Evolutionary conservation across 2,888 invertebrate species (phyloP), one percentile per base, ranked within the genome.

Genomic region (Stenchaetothrips biformis): DNA sequence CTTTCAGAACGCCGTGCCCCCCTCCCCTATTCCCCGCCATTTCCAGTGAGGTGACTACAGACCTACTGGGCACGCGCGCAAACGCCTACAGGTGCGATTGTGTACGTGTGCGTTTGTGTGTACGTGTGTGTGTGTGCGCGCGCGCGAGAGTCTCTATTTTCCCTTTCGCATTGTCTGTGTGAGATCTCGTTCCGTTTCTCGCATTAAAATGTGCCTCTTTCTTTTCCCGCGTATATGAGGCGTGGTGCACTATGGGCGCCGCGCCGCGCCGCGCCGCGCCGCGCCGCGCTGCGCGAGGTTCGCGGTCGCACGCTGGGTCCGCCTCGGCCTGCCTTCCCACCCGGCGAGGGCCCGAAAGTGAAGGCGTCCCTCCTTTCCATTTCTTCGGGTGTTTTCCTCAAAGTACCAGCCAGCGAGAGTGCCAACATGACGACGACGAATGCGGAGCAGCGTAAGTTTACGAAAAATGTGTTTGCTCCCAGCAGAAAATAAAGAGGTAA

Each of bases 141-240:
- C 13, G 59, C 16, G 59, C 6, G 59, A 18, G 59, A 18, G 59
- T 59, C 59, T 59, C 59, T 59, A 59, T 59, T 59, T 59, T 59
- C 59, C 59, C 59, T 59, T 59, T 59, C 59, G 59, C 59, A 59
- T 59, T 59, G 59, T 59, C 59, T 18, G 59, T 59, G 59, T 18
- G 59, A 59, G 18, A 59, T 59, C 18, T 16, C 59, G 18, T 59
- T 18, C 59, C 59, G 59, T 18, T 16, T 16, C 59, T 16, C 16
- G 59, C 59, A 59, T 59, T 59, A 59, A 16, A 59, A 59, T 59
- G 16, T 59, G 16, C 13, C 16, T 59, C 59, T 13, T 59, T 59
- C 18, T 59, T 59, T 59, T 59, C 18, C 16, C 59, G 16, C 59
- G 37, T 37, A 37, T 4, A 37, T 37, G 37, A 37, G 37, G 37